These are phyloP conservation scores for Dendrocincla tyrannina DNA, from an alignment of 2,797 vertebrate genomes.

Conservation along the genomic window DNA sequence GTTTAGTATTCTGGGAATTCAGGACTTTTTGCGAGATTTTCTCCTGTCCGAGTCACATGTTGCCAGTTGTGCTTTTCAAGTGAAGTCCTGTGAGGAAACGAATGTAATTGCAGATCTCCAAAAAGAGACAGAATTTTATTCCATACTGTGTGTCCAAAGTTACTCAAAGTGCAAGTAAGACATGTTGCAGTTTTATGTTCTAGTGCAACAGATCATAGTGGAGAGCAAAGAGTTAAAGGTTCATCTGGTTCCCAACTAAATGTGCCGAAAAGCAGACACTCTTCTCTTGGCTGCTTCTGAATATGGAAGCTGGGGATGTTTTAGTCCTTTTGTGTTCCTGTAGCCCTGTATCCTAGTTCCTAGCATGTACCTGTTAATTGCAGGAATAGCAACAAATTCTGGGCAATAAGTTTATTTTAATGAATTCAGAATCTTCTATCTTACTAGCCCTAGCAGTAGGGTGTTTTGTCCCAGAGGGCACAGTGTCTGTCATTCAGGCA, in stretches of 20 bases:
- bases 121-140: not conserved
- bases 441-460: not conserved
- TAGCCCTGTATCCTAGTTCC: not conserved
- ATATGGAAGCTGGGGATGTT: not conserved
- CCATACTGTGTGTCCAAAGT: not conserved
- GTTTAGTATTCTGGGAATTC: not conserved
- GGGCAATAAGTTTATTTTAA: not conserved
- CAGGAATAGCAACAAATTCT: not conserved
- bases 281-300: not conserved
- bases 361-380: not conserved
- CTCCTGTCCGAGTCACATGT: not conserved
- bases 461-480: not conserved
- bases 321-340: not conserved
- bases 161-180: not conserved
- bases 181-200: not conserved
- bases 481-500: not conserved
- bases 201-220: not conserved
- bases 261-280: not conserved
- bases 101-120: not conserved
- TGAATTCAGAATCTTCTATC: not conserved
- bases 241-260: not conserved
- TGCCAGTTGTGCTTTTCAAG: not conserved
- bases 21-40: not conserved
- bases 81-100: not conserved
- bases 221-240: not conserved